Percentiles rank a stretch among this genome's conserved stretches.
Evolutionary conservation across 2,113 vertebrate species (phyloP).

Genomic region (Chloropsis hardwickii): DNA sequence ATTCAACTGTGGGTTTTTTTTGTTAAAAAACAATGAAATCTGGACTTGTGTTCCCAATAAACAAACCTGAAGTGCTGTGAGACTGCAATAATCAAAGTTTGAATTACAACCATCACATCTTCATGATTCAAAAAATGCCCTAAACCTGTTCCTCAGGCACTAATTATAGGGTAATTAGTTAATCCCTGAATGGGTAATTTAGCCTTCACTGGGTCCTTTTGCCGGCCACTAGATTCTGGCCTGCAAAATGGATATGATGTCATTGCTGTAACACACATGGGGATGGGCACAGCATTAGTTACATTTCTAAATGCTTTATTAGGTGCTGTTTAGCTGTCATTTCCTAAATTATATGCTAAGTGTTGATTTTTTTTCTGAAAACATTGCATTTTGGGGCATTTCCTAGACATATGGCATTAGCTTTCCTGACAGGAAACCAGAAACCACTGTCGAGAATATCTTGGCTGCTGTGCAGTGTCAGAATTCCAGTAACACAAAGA

Average conservation of each 20-base stretch:
- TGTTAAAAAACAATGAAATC: neutral
- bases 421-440: neutral
- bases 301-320: neutral
- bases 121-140: neutral
- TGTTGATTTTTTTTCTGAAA: neutral
- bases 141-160: neutral
- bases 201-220: neutral
- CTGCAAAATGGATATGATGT: neutral
- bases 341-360: neutral
- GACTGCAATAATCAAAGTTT: neutral
- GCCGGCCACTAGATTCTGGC: neutral
- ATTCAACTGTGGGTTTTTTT: neutral
- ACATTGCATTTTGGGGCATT: neutral
- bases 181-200: neutral
- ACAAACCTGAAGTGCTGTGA: neutral
- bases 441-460: neutral
- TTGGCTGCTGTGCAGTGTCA: neutral
- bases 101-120: neutral
- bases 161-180: neutral
- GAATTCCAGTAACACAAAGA: neutral
- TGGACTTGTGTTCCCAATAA: neutral
- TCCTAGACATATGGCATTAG: neutral
- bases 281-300: neutral
- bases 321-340: neutral
- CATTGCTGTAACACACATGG: neutral